Conservation (phyloP, 2,113 vertebrate genomes). For the Brachyistius frenatus region DNA sequence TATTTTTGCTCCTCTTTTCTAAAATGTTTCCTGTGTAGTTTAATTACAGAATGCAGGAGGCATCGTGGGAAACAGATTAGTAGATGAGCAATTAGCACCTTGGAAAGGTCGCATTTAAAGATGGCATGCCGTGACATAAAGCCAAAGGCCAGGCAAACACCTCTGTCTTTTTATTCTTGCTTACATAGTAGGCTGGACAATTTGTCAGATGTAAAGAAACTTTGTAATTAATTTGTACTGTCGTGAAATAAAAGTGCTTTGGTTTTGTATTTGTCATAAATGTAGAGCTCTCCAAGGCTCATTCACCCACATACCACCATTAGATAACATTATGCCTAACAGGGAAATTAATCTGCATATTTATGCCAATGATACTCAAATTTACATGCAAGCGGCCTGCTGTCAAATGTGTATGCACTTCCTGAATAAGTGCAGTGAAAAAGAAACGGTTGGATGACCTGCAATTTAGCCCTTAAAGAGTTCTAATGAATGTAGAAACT, state of each 20-base stretch:
- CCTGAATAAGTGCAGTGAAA: not conserved
- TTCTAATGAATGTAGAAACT: too few relatives aligned
- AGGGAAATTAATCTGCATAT: not conserved
- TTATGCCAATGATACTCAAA: not conserved
- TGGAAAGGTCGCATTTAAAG: not conserved
- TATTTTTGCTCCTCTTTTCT: not conserved
- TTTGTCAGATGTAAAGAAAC: too few relatives aligned
- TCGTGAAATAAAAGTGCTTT: too few relatives aligned
- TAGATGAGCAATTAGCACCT: not conserved
- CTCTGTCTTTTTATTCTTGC: not conserved
- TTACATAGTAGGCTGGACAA: not conserved
- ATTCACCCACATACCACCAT: too few relatives aligned
- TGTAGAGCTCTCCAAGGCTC: too few relatives aligned
- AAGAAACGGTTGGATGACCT: too few relatives aligned
- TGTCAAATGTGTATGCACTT: not conserved
- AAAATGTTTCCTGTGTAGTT: slow-evolving; percentile 2
- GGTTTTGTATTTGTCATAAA: too few relatives aligned
- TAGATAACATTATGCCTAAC: too few relatives aligned
- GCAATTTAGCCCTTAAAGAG: too few relatives aligned
- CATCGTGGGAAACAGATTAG: not conserved
- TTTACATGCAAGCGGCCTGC: too few relatives aligned
- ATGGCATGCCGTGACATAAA: not conserved
- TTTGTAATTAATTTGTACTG: too few relatives aligned
- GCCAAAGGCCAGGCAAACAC: not conserved
- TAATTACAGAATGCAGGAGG: not conserved